A percentile compares a stretch with the other conserved stretches of the same genome.
These are phyloP conservation scores for Alexandromys fortis DNA, from an alignment of 2,113 vertebrate species.

Conservation along the genomic window DNA sequence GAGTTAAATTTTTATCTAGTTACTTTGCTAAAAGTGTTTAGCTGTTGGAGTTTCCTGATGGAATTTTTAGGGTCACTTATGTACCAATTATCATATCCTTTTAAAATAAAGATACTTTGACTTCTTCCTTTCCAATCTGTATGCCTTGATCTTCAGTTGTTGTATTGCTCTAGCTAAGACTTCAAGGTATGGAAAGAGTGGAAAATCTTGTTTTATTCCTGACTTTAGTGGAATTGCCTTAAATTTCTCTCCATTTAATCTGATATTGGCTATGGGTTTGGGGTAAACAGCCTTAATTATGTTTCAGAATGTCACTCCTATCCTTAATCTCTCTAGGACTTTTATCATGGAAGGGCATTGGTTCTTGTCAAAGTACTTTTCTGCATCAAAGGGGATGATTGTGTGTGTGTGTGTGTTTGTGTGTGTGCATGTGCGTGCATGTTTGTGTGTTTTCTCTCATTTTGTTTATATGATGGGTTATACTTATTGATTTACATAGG, in stretches of 20 bases:
- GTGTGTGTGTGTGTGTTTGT: no score
- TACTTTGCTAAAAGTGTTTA: neutral
- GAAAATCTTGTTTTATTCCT: neutral
- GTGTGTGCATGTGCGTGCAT: accelerated
- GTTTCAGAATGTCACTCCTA: neutral
- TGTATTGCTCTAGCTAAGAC: neutral
- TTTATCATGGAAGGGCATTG: neutral
- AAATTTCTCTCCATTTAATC: neutral
- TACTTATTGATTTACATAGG: neutral
- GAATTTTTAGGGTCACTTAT: neutral
- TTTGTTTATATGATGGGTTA: neutral
- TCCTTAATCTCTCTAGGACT: neutral
- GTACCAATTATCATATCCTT: neutral
- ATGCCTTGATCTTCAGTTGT: neutral
- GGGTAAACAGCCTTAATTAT: neutral
- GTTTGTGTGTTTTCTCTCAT: no score
- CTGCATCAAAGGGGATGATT: neutral
- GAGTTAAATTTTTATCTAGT: neutral
- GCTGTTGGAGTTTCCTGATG: neutral
- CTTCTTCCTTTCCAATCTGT: neutral
- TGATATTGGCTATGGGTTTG: neutral
- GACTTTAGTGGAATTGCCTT: neutral
- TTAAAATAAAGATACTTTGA: neutral
- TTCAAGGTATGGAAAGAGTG: neutral
- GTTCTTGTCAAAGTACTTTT: neutral